Conservation (phyloP, 2,113 vertebrate genomes). For the Istiophorus platypterus region DNA sequence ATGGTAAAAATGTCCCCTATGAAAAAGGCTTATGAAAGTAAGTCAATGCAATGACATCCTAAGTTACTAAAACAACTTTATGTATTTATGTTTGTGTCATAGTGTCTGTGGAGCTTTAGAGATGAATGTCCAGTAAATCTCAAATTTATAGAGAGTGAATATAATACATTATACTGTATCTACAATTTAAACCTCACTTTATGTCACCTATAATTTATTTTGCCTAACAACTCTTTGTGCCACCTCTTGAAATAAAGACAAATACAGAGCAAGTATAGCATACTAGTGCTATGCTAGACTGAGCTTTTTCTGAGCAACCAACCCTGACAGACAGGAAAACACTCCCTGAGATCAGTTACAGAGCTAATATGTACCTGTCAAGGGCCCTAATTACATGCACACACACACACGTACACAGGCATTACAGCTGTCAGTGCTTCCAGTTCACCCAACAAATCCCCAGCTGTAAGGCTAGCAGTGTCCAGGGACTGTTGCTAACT, state of each 20-base stretch:
- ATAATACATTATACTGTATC: background rate
- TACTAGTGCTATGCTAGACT: constrained; percentile 35
- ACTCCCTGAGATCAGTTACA: constrained; percentile 76
- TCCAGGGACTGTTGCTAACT: constrained; percentile 42
- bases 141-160: background rate
- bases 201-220: background rate
- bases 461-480: constrained; percentile 34
- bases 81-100: background rate
- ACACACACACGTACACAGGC: constrained; percentile 47
- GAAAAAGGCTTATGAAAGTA: too few species aligned
- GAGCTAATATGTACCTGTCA: constrained; percentile 79
- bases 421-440: constrained; percentile 61
- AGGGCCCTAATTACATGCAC: constrained; percentile 65
- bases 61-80: background rate
- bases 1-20: too few species aligned
- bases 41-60: too few species aligned
- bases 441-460: constrained; percentile 62
- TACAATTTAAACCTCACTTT: background rate
- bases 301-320: constrained; percentile 59
- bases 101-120: background rate
- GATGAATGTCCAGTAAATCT: background rate
- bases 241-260: constrained; percentile 10
- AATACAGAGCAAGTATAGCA: background rate
- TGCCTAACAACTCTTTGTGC: background rate
- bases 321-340: constrained; percentile 74